Evolutionary conservation across 2,888 invertebrate genomes (phyloP), one percentile per base, ranked within the genome.

Genomic region (Torymus auratus): DNA sequence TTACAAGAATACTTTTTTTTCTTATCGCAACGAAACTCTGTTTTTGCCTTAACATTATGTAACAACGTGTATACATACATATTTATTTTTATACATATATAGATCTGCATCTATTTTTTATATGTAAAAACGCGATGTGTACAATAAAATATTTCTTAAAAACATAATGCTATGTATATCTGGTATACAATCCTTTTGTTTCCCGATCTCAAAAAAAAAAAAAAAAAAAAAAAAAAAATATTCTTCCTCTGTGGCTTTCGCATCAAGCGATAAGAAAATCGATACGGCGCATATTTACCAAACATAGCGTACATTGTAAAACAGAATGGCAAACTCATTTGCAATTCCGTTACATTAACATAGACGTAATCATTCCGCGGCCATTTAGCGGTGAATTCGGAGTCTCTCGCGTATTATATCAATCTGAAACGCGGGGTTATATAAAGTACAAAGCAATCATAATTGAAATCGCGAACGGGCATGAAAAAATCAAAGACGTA

Each of bases 61-160:
- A 86, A 85, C 85, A 85, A 85, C 84, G 81, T 85, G 78, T 84
- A 85, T 83, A 84, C 83, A 83, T 82, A 83, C 82, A 79, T 83
- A 78, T 64, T 78, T 28, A 71, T 76, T 64, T 73, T 80, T 78
- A 75, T 81, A 74, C 74, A 82, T 73, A 73, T 78, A 80, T 80
- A 65, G 76, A 78, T 78, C 71, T 72, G 68, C 62, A 72, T 70
- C 77, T 82, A 76, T 81, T 76, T 81, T 70, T 67, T 80, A 70
- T 67, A 70, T 70, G 77, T 65, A 58, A 79, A 71, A 77, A 75
- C 78, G 78, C 74, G 65, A 81, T 78, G 72, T 78, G 71, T 72
- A 76, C 73, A 81, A 81, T 78, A 78, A 81, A 81, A 73, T 68
- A 77, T 64, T 61, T 56, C 17, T 60, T 28, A 13, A 77, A 71